Evolutionary conservation across 2,113 vertebrate genomes (phyloP).

Genomic region (Dicerorhinus sumatrensis): DNA sequence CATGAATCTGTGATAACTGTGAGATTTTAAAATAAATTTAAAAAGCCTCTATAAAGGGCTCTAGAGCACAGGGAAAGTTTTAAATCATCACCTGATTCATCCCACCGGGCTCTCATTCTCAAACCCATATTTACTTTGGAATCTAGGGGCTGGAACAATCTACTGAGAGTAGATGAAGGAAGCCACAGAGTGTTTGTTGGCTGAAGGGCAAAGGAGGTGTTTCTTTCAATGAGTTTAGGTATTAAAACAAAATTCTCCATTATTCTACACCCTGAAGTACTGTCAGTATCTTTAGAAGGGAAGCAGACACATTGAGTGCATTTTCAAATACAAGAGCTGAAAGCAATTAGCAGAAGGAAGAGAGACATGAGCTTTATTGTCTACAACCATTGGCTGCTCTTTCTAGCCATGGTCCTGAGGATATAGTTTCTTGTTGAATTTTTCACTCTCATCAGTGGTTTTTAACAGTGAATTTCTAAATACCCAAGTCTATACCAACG

Average conservation of each 20-base stretch:
- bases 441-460: not conserved
- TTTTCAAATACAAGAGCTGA: constrained; percentile 51
- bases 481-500: not conserved
- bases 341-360: not conserved
- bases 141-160: constrained; percentile 35
- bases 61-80: constrained; percentile 64
- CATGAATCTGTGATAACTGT: constrained; percentile 42
- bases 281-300: constrained; percentile 3
- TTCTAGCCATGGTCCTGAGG: not conserved
- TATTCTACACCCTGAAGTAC: not conserved
- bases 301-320: not conserved
- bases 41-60: constrained; percentile 30
- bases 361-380: not conserved
- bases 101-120: constrained; percentile 54
- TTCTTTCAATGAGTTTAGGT: constrained; percentile 34
- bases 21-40: constrained; percentile 57
- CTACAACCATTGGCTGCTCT: not conserved
- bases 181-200: not conserved
- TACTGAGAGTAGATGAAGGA: constrained; percentile 28
- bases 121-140: constrained; percentile 75
- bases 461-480: constrained; percentile 45
- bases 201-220: not conserved
- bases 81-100: not conserved
- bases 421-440: not conserved
- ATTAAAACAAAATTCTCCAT: constrained; percentile 12